Conservation (phyloP, 2,797 vertebrate genomes). For the Danio choprae region DNA sequence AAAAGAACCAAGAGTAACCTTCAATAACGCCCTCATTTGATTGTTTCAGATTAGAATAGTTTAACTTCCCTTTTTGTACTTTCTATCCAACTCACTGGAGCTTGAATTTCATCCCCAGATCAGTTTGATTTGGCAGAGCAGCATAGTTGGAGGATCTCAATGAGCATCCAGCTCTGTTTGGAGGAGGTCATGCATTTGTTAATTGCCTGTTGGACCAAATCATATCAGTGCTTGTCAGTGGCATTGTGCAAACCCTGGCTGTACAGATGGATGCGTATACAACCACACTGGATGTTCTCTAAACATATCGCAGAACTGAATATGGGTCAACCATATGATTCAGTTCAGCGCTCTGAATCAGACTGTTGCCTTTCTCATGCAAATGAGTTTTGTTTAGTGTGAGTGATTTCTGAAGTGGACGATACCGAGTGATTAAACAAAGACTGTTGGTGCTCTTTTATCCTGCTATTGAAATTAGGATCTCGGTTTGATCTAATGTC, state of each 20-base stretch:
- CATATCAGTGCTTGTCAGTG: conserved; percentile 53
- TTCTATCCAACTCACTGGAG: conserved; percentile 28
- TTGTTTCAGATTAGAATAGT: conserved; percentile 7
- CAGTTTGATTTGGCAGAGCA: conserved; percentile 46
- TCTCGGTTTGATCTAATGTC: neutral
- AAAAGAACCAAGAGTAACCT: neutral
- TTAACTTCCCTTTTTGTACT: conserved; percentile 29
- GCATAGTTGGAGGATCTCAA: conserved; percentile 13
- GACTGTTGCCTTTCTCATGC: conserved; percentile 14
- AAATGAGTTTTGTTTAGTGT: conserved; percentile 30
- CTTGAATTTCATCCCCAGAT: conserved; percentile 33
- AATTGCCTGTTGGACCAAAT: conserved; percentile 57
- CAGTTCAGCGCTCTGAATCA: conserved; percentile 6
- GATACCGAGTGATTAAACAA: conserved; percentile 21
- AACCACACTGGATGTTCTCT: conserved; percentile 35
- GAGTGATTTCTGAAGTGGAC: conserved; percentile 14
- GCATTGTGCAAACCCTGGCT: conserved; percentile 40
- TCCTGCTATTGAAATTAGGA: neutral
- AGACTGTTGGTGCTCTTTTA: neutral
- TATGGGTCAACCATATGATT: conserved; percentile 52
- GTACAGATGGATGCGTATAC: conserved; percentile 39
- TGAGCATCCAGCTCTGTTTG: conserved; percentile 34
- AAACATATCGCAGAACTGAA: conserved; percentile 43
- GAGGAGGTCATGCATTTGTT: conserved; percentile 49
- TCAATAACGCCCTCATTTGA: neutral